Conservation (phyloP, 2,113 vertebrate genomes). For the Oryzias melastigma region DNA sequence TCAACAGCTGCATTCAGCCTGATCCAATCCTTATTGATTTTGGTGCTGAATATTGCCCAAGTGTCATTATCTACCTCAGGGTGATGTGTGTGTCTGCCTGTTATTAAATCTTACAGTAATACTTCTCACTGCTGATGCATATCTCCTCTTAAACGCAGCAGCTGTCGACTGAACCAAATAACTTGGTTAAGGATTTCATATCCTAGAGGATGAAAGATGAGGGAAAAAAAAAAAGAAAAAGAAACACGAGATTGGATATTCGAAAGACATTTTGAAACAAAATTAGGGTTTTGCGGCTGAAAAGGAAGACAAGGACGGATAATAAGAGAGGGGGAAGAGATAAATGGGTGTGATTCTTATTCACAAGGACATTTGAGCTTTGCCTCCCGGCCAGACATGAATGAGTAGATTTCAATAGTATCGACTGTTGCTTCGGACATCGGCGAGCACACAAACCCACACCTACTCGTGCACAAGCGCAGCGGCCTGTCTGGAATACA, state of each 20-base stretch:
- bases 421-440: conserved; percentile 71
- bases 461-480: conserved; percentile 22
- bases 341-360: conserved; percentile 68
- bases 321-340: conserved; percentile 36
- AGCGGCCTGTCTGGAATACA: conserved; percentile 60
- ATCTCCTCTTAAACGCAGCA: conserved; percentile 48
- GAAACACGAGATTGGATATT: conserved; percentile 28
- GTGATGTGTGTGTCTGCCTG: conserved; percentile 33
- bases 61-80: conserved; percentile 61
- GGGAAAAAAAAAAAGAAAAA: not conserved
- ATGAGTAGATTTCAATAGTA: conserved; percentile 79
- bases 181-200: conserved; percentile 66
- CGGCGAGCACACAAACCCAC: conserved; percentile 50
- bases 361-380: conserved; percentile 76
- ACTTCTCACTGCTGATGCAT: conserved; percentile 40
- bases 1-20: conserved; percentile 44
- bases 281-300: conserved; percentile 38
- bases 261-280: conserved; percentile 41
- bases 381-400: conserved; percentile 68
- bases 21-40: conserved; percentile 73
- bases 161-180: conserved; percentile 64
- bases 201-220: conserved; percentile 10
- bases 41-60: conserved; percentile 64
- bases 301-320: conserved; percentile 56
- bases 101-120: conserved; percentile 69